Base-by-base conservation (phyloP, 2,888 invertebrate genomes). In the Caradrina clavipalpis region DNA sequence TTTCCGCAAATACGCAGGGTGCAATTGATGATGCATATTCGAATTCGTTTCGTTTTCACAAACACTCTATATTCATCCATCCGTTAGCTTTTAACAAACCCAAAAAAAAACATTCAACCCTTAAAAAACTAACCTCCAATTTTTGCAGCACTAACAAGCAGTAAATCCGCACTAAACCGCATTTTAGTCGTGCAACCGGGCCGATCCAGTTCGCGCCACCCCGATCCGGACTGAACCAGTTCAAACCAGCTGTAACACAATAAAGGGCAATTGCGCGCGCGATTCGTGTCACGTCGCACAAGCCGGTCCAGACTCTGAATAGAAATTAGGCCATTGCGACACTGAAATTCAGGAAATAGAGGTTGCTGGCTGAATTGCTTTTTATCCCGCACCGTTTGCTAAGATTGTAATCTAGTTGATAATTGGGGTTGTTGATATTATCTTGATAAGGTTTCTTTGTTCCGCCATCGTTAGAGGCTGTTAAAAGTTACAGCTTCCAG, bases 221-320 rank as follows among this genome's bases (percentile, higher is more conserved):
- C 74, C 74, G 63, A 76, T 68, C 78, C 76, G 73, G 73, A 35
- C 51, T 63, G 75, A 79, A 79, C 84, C 73, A 67, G 80, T 82
- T 73, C 75, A 82, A 82, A 83, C 86, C 84, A 81, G 87, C 82
- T 85, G 87, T 89, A 90, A 91, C 87, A 89, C 87, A 88, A 92
- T 92, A 90, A 90, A 90, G 84, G 87, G 85, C 88, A 87, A 90
- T 83, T 85, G 86, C 82, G 77, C 82, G 83, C 82, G 67, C 82
- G 61, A 90, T 90, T 91, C 92, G 71, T 78, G 87, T 90, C 92
- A 91, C 91, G 92, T 91, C 80, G 78, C 66, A 73, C 80, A 73
- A 76, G 70, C 83, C 78, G 83, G 84, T 81, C 86, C 86, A 83
- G 87, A 84, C 85, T 84, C 80, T 86, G 89, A 88, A 89, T 90